Base-by-base conservation (phyloP, 2,797 vertebrate species). In the Scarus forsteni region DNA sequence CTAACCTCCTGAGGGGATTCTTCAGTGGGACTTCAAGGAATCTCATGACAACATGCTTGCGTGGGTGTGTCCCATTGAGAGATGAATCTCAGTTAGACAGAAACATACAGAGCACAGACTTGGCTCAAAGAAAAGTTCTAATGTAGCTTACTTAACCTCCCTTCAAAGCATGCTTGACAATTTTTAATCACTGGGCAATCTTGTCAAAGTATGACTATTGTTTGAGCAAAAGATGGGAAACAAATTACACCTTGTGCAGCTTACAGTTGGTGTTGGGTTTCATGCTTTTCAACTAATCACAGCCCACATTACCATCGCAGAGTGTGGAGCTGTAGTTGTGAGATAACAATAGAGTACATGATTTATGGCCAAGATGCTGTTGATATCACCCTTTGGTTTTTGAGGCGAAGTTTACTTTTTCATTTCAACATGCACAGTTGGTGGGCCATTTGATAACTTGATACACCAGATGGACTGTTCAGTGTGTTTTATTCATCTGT, bases 1-100 rank as follows among this genome's bases (percentile, higher is more conserved):
- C 76, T 43, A 65, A 83, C 83, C 85, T 75, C 86, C 81, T 1
- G 63, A 14, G 79, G 88, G 90, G 59, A 81, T 77, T 85, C 75
- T 64, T 43, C 68, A 15, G 66, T 73, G 76, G 16, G 74, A 84
- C 72, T 83, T 82, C 60, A 79, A 81, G 81, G 82, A 87, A 80
- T 81, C 78, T 84, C 63, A 79, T 81, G 78, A 85, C 85, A 81
- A 63, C 77, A 80, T 75, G 12, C 66, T 73, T 60, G 60, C 13
- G 75, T 71, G 71, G 73, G 75, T 12, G 67, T 70, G 77, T 71
- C 78, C 44, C 40, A 16, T 38, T 72, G 57, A 39, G 46, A 60
- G 77, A 86, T 71, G 8, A 72, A 84, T 77, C 54, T 10, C n/a
- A 44, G 46, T 63, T 52, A 60, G 75, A 40, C 12, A 12, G 49